Conservation (phyloP, 2,888 invertebrate species). For the Elmis aenea region DNA sequence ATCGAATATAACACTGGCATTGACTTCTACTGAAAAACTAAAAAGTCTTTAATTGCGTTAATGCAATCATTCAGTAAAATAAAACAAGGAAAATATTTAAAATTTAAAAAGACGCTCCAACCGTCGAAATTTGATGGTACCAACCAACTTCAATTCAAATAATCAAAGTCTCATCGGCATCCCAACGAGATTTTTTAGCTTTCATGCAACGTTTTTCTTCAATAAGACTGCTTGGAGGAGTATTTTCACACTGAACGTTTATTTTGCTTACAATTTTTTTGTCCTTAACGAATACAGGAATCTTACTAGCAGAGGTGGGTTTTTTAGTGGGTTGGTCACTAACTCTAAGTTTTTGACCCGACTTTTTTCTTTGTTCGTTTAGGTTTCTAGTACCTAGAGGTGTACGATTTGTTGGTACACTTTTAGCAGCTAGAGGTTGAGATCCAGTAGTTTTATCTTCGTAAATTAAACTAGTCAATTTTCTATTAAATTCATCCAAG, state of each 20-base stretch:
- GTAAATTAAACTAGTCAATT: slow-evolving; percentile 54
- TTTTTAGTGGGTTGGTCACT: slow-evolving; percentile 39
- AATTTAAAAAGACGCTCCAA: too few relatives aligned
- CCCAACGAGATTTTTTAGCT: slow-evolving; percentile 37
- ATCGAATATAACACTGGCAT: too few relatives aligned
- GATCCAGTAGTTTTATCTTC: slow-evolving; percentile 48
- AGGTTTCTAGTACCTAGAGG: slow-evolving; percentile 36
- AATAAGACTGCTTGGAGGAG: slow-evolving; percentile 40
- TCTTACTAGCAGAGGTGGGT: slow-evolving; percentile 34
- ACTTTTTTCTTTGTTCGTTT: slow-evolving; percentile 29
- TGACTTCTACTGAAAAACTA: too few relatives aligned
- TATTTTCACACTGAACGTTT: slow-evolving; percentile 41
- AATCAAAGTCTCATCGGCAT: slow-evolving; percentile 40
- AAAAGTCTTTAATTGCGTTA: too few relatives aligned
- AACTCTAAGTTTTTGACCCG: slow-evolving; percentile 34
- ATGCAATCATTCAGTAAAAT: too few relatives aligned
- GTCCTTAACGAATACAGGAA: slow-evolving; percentile 41
- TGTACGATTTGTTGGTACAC: slow-evolving; percentile 33
- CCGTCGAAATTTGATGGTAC: too few relatives aligned
- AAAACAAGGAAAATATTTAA: too few relatives aligned
- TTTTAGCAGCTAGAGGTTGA: slow-evolving; percentile 14
- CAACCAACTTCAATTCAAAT: slow-evolving; percentile 36
- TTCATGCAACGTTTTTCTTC: too few relatives aligned
- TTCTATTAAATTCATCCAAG: slow-evolving; percentile 42
- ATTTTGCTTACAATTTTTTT: slow-evolving; percentile 26